Conservation (phyloP, 2,797 vertebrate genomes). For the Onychomys torridus region DNA sequence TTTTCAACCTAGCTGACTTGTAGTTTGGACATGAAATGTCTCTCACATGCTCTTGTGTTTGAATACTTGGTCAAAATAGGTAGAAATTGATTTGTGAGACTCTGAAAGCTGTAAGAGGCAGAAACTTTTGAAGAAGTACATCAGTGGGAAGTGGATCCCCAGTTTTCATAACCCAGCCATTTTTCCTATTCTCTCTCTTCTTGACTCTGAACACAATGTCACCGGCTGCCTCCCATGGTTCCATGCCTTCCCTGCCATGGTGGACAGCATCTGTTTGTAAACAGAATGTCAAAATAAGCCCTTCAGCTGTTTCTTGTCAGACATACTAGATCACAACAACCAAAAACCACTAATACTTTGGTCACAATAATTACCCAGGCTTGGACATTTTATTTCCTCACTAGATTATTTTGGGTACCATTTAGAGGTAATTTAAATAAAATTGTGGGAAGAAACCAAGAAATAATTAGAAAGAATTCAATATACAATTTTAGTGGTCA, state of each 20-base stretch:
- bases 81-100: no score
- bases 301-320: background rate
- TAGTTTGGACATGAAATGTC: background rate
- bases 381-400: background rate
- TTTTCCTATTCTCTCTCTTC: background rate
- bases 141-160: background rate
- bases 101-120: background rate
- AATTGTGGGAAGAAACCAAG: background rate
- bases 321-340: background rate
- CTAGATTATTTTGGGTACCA: background rate
- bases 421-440: conserved; percentile 23
- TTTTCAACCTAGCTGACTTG: background rate
- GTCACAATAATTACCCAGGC: background rate
- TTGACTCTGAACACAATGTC: background rate
- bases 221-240: background rate
- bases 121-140: background rate
- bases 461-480: background rate
- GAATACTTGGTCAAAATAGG: background rate
- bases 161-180: background rate
- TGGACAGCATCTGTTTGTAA: background rate
- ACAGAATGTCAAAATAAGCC: background rate
- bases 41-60: background rate
- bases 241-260: background rate
- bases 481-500: background rate
- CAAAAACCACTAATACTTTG: background rate